Base-by-base conservation (phyloP, 2,113 vertebrate genomes). In the Mus pahari region DNA sequence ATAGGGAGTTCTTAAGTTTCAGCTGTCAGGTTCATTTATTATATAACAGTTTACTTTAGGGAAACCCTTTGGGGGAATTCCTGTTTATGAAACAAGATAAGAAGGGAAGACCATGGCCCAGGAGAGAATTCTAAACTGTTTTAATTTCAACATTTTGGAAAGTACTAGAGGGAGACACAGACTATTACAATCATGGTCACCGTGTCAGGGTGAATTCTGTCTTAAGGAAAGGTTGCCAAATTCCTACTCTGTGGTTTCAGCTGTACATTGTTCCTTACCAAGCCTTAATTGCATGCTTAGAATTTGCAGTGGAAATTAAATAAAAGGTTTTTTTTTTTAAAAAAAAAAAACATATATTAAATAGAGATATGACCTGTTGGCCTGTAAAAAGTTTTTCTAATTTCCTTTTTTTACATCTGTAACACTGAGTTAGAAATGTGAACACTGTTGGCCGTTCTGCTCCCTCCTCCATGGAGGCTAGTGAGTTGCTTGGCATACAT, bases 21-120 rank as follows among this genome's bases (percentile, higher is more conserved):
- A 64, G 0, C 73, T 95, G 81, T 74, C 73, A 70, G 82, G 58
- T 55, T 66, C 78, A 90, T 94, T 77, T 96, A 86, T 97, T 92
- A 95, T 86, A 16, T 94, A 97, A 95, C 73, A 94, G 86, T 93
- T 94, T 79, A 97, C 74, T 94, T 93, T 74, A 97, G 94, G 90
- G 93, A 96, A 93, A 95, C 86, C 73, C 92, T 91, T 50, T 95
- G 96, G 97, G 97, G 97, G 77, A 98, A 96, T 97, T 97, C 89
- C 94, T 96, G 12, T 96, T 95, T 94, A 89, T 92, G 91, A 97
- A 62, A 92, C 86, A 77, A 98, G 94, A 94, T 94, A 94, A 95
- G 62, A 93, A 95, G 86, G 81, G 82, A 97, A 87, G 95, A 79
- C 73, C 82, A 62, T 94, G 89, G 87, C 28, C 77, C 86, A 48